Base-by-base conservation (phyloP, 2,888 invertebrate genomes). In the Phortica magna region DNA sequence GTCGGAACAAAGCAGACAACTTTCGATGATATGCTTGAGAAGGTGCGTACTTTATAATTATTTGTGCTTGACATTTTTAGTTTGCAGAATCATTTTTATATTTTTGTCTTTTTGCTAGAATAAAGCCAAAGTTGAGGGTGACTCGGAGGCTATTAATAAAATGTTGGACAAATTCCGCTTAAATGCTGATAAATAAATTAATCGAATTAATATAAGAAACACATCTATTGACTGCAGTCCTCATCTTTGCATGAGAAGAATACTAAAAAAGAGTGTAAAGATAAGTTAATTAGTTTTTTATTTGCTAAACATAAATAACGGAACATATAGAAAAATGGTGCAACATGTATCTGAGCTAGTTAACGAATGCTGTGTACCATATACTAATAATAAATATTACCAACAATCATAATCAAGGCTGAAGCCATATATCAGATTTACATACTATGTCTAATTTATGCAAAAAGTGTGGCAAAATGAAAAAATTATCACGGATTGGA, bases 101-200 rank as follows among this genome's bases (percentile, higher is more conserved):
- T 77, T 39, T 73, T 70, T 31, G 55, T 77, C 61, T 74, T n/a
- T 31, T 65, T 75, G 78, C 12, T 48, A 89, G 88, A 82, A 90
- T 1, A 91, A 88, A 77, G 91, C 88, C 12, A 79, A 87, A 61
- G 80, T 91, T 9, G 87, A 87, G 17, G 91, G 91, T 12, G 88
- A 91, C 79, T 78, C 83, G 14, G 87, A 88, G 19, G 91, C 90
- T 0, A 85, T 91, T 1, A 86, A 87, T 75, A 90, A 90, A 82
- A 88, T 91, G 86, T 79, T 90, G 75, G 88, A 88, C 2, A 91
- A 91, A 77, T 91, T 91, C 82, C 91, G 91, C 55, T 76, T 88
- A 12, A 88, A 83, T 75, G 76, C 84, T 0, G 82, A 85, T 19
- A 78, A 84, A 2, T 84, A 73, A 77, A 7, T 9, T 3, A 14